Evolutionary conservation across 2,888 invertebrate species (phyloP).

Genomic region (Agonum fuliginosum): DNA sequence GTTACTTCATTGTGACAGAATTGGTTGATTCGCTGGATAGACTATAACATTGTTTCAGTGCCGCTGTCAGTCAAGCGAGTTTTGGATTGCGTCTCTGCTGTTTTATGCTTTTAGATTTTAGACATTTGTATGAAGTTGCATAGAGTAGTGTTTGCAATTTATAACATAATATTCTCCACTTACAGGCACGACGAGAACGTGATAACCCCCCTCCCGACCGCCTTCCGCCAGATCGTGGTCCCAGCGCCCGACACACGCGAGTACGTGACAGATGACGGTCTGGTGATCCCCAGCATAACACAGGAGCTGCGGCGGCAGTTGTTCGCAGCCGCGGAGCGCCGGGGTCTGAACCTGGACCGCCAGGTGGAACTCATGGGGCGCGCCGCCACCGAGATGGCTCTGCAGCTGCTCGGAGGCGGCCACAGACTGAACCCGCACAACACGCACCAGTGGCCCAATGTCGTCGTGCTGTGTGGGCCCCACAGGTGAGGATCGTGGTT

Average conservation of each 20-base stretch:
- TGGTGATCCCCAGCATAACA: slow-evolving; percentile 85
- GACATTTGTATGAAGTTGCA: no score
- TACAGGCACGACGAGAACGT: slow-evolving; percentile 91
- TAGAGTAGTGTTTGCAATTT: neutral
- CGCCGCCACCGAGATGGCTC: slow-evolving; percentile 88
- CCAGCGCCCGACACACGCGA: slow-evolving; percentile 78
- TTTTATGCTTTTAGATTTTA: no score
- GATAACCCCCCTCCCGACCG: slow-evolving; percentile 79
- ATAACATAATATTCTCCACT: neutral
- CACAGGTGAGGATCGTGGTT: slow-evolving; percentile 74
- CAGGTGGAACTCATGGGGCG: slow-evolving; percentile 87
- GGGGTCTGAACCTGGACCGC: slow-evolving; percentile 80
- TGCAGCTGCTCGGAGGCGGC: slow-evolving; percentile 88
- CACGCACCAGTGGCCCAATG: slow-evolving; percentile 90
- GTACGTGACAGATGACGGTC: slow-evolving; percentile 88
- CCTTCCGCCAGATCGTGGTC: slow-evolving; percentile 82
- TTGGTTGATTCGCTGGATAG: no score
- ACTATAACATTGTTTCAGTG: no score
- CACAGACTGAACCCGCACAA: slow-evolving; percentile 90
- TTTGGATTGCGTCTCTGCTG: no score
- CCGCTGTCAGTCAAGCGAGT: no score
- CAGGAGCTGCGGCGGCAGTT: slow-evolving; percentile 80
- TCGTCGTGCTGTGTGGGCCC: slow-evolving; percentile 83
- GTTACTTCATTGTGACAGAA: no score
- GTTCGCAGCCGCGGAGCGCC: slow-evolving; percentile 80